Percentiles rank a stretch among this genome's conserved stretches.
Conservation (phyloP, 2,113 vertebrate genomes). For the Macroglossus sobrinus region DNA sequence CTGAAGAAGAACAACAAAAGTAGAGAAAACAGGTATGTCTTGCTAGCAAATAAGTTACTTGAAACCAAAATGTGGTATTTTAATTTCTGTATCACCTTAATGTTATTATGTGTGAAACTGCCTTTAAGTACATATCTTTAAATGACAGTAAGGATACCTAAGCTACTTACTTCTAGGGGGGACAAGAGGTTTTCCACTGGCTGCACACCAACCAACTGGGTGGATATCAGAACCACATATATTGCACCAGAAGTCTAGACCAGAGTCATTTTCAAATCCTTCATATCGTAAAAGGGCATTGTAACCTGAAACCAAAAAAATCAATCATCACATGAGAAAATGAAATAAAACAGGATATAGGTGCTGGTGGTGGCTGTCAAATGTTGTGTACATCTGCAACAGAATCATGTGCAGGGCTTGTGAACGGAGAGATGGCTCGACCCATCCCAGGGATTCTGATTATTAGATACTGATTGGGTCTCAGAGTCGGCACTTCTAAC, state of each 20-base stretch:
- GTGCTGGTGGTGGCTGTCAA: background rate
- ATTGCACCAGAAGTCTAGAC: conserved; percentile 97
- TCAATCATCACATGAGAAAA: background rate
- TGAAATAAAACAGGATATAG: background rate
- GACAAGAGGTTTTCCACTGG: conserved; percentile 95
- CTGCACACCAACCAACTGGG: conserved; percentile 98
- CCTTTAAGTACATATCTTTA: background rate
- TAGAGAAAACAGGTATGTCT: background rate
- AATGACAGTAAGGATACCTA: background rate
- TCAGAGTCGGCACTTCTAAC: background rate
- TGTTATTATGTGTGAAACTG: background rate
- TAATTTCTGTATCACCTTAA: background rate
- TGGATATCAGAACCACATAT: conserved; percentile 95
- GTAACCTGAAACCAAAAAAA: conserved; percentile 86
- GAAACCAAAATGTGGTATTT: background rate
- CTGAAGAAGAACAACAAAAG: background rate
- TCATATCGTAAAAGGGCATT: conserved; percentile 96
- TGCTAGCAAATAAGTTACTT: background rate
- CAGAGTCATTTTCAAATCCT: conserved; percentile 96
- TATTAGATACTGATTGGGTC: background rate
- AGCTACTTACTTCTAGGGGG: conserved; percentile 91
- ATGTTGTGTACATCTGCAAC: background rate
- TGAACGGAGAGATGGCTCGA: background rate
- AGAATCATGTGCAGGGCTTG: background rate
- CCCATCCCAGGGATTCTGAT: background rate